A percentile compares a stretch with the other conserved stretches of the same genome.
phyloP scores from a whole-genome alignment of 2,113 vertebrate species.

The Illadopsis cleaveri region DNA sequence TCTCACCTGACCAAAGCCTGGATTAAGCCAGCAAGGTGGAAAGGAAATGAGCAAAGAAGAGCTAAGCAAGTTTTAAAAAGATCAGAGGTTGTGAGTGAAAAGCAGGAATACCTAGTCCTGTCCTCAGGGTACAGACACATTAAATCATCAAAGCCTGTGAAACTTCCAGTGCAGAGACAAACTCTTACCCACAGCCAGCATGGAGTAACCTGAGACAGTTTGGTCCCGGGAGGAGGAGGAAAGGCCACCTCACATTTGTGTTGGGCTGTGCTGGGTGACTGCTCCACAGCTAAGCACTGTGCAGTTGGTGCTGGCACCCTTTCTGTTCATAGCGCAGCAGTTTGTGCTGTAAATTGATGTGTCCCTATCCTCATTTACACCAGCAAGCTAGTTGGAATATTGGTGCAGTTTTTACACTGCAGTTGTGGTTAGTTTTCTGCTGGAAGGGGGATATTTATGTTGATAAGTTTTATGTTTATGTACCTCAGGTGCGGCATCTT shows the following conservation, averaged over 20 bases:
- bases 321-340: not conserved
- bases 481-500: not conserved
- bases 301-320: not conserved
- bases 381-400: not conserved
- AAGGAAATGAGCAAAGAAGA: not conserved
- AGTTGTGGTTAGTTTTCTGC: not conserved
- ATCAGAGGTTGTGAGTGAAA: not conserved
- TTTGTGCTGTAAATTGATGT: not conserved
- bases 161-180: not conserved
- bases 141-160: slow-evolving; percentile 44
- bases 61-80: not conserved
- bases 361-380: not conserved
- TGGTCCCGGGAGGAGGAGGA: not conserved
- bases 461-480: not conserved
- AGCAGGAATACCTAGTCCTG: not conserved
- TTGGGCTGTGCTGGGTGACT: not conserved
- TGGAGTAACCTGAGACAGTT: slow-evolving; percentile 7
- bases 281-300: not conserved
- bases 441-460: not conserved
- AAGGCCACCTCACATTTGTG: not conserved
- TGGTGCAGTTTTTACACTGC: not conserved
- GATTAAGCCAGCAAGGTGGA: slow-evolving; percentile 1
- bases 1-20: slow-evolving; percentile 47
- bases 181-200: not conserved
- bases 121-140: slow-evolving; percentile 37